These are phyloP conservation scores for Nesoenas mayeri DNA, from an alignment of 2,113 vertebrate genomes.

Conservation along the genomic window DNA sequence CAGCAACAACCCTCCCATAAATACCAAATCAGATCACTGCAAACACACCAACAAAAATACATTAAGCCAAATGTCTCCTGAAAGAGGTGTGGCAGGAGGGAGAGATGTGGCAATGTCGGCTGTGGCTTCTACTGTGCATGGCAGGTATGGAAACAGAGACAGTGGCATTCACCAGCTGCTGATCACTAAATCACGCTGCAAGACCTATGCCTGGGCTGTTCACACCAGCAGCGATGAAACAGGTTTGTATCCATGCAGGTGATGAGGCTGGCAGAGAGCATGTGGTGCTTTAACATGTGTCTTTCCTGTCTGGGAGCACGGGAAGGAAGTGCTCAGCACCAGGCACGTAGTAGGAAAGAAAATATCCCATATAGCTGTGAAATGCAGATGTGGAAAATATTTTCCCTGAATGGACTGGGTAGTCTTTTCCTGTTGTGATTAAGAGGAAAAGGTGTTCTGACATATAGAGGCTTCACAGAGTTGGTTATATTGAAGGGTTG, in stretches of 20 bases:
- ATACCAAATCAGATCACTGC: not conserved
- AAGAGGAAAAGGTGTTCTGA: not conserved
- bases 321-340: not conserved
- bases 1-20: not conserved
- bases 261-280: not conserved
- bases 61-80: not conserved
- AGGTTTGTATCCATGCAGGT: not conserved
- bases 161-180: not conserved
- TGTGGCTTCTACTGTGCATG: not conserved
- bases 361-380: not conserved
- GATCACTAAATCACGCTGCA: not conserved
- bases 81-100: not conserved
- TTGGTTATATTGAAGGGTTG: not conserved
- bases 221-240: not conserved
- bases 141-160: not conserved
- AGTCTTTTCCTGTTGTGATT: not conserved
- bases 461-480: not conserved
- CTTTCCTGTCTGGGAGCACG: not conserved
- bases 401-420: not conserved
- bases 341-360: not conserved
- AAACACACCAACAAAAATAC: not conserved
- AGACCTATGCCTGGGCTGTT: not conserved
- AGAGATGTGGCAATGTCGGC: not conserved
- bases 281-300: fast-evolving
- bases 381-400: not conserved